These are phyloP conservation scores for Arrhopalites spinosus DNA, from an alignment of 2,888 invertebrate species.

Conservation along the genomic window DNA sequence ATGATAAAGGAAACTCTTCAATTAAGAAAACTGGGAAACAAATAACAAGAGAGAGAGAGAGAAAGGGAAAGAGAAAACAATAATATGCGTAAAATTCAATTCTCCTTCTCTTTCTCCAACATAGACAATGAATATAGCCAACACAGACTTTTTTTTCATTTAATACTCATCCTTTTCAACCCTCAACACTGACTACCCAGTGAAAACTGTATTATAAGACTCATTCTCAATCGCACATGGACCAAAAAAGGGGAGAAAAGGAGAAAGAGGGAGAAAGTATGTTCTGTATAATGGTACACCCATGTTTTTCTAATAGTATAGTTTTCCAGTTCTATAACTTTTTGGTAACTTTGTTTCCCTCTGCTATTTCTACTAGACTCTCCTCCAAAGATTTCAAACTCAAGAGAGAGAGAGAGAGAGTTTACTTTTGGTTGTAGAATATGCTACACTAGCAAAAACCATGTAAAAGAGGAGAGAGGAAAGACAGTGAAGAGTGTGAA, in stretches of 20 bases:
- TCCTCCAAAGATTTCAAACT: not conserved
- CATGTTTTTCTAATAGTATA: not conserved
- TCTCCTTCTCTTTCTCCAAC: not conserved
- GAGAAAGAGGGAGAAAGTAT: not conserved
- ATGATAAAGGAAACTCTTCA: not conserved
- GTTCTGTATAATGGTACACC: not conserved
- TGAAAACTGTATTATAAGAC: not conserved
- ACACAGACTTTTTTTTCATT: not conserved
- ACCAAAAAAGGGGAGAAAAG: too few relatives aligned
- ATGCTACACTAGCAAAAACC: not conserved
- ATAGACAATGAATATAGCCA: not conserved
- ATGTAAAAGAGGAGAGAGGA: not conserved
- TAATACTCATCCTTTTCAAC: not conserved
- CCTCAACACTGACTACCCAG: not conserved
- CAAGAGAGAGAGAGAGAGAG: slow-evolving; percentile 9
- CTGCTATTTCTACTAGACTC: not conserved
- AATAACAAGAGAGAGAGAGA: not conserved
- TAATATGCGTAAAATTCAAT: slow-evolving; percentile 17
- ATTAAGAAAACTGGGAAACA: slow-evolving; percentile 8
- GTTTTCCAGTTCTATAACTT: not conserved
- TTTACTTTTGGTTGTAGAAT: not conserved
- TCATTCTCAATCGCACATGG: too few relatives aligned
- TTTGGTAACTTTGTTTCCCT: not conserved
- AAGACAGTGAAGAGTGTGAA: not conserved
- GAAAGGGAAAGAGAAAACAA: not conserved